Evolutionary conservation across 2,113 vertebrate species (phyloP).

Genomic region (Rattus norvegicus): GRCr8 NC_086022.1:62939501-62940000

Average conservation of each 20-base stretch:
- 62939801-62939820: background rate
- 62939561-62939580: background rate
- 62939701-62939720: background rate
- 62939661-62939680: background rate
- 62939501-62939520: background rate
- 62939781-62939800: constrained; percentile 11
- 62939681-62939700: background rate
- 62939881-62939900: constrained; percentile 1
- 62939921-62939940: background rate
- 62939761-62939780: background rate
- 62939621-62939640: background rate
- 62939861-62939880: background rate
- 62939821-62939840: constrained; percentile 31
- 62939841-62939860: constrained; percentile 2
- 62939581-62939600: constrained; percentile 4
- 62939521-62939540: background rate
- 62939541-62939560: background rate
- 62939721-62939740: constrained; percentile 1
- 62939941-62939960: background rate
- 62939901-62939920: background rate
- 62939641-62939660: background rate
- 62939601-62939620: background rate
- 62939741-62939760: constrained; percentile 19
- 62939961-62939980: background rate
- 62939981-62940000: background rate